Conservation (phyloP, 1,140 invertebrate genomes). For the Penaeus chinensis region DNA sequence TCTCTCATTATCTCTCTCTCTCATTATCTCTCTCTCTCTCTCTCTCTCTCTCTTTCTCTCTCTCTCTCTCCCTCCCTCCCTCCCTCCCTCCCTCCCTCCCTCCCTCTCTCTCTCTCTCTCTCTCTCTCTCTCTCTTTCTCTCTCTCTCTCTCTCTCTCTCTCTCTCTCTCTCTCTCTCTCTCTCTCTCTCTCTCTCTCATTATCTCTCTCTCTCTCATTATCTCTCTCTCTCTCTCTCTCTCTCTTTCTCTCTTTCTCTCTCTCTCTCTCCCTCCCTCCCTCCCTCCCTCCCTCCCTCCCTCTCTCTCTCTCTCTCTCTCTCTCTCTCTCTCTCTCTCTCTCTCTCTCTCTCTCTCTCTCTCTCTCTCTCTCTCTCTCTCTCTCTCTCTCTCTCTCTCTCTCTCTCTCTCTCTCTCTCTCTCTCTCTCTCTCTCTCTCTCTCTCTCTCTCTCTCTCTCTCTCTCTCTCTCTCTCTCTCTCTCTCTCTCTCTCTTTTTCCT, state of each 20-base stretch:
- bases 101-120: neutral
- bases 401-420: neutral
- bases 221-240: slow-evolving; percentile 66
- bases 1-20: neutral
- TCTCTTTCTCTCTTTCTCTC: slow-evolving; percentile 31
- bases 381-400: neutral
- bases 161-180: neutral
- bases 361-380: neutral
- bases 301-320: too few species aligned
- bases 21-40: neutral
- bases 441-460: slow-evolving; percentile 18
- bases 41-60: neutral
- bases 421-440: slow-evolving; percentile 25
- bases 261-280: too few species aligned
- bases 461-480: slow-evolving; percentile 28
- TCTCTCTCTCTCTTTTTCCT: slow-evolving; percentile 48
- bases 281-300: too few species aligned
- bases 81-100: neutral
- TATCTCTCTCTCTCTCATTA: slow-evolving; percentile 67
- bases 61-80: neutral
- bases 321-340: too few species aligned
- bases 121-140: slow-evolving; percentile 11
- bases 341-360: too few species aligned
- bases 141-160: slow-evolving; percentile 21
- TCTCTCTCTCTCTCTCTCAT: slow-evolving; percentile 40